phyloP scores from a whole-genome alignment of 2,797 vertebrate species.

The Tragelaphus oryx region DNA sequence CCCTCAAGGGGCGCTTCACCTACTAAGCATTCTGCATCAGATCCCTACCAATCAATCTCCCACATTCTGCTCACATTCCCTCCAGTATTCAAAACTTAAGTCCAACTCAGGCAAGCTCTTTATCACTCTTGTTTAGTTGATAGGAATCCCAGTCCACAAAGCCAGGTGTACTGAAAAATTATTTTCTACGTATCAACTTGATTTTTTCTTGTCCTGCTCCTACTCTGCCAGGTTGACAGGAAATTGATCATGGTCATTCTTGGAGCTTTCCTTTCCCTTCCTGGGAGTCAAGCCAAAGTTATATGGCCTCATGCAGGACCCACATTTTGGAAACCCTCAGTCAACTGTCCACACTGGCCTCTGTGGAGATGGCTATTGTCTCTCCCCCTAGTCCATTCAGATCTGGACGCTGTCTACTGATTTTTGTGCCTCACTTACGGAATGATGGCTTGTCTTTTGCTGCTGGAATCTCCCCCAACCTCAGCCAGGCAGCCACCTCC shows the following conservation, averaged over 20 bases:
- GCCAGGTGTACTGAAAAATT: neutral
- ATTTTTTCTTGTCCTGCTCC: neutral
- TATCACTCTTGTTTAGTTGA: neutral
- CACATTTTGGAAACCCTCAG: neutral
- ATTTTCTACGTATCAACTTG: conserved; percentile 16
- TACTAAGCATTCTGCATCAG: neutral
- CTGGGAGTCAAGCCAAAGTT: neutral
- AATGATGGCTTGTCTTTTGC: neutral
- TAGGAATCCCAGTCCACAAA: neutral
- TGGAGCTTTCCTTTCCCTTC: neutral
- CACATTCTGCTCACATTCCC: neutral
- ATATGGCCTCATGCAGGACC: neutral
- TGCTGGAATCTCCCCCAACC: neutral
- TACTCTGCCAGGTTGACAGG: neutral
- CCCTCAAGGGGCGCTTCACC: neutral
- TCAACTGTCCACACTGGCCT: neutral
- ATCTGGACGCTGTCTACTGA: neutral
- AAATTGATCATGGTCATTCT: neutral
- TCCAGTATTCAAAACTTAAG: neutral
- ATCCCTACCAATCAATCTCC: neutral
- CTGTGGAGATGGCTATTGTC: neutral
- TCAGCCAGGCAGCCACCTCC: neutral
- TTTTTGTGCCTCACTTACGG: neutral
- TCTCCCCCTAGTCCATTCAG: neutral
- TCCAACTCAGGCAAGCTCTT: neutral